phyloP scores from a whole-genome alignment of 1,140 invertebrate species.

The Kradibia gibbosae region DNA sequence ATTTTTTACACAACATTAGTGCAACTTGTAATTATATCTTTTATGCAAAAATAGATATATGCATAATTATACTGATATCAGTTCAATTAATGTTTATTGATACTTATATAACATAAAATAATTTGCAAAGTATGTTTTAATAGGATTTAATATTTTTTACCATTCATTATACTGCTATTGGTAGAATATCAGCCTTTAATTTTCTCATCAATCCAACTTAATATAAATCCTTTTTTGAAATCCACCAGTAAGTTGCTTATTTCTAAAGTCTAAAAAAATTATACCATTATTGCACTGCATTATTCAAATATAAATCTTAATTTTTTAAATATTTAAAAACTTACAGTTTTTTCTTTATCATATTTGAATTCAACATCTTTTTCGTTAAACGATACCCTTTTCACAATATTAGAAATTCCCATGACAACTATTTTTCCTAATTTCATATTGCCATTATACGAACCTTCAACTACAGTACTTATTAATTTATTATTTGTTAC shows the following conservation, averaged over 20 bases:
- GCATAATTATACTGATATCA: too few relatives aligned
- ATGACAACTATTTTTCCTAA: conserved; percentile 64
- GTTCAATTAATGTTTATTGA: too few relatives aligned
- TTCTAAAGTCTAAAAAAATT: conserved; percentile 75
- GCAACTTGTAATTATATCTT: too few relatives aligned
- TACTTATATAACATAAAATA: too few relatives aligned
- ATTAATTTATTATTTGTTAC: conserved; percentile 70
- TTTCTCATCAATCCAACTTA: conserved; percentile 54
- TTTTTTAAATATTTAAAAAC: conserved; percentile 29
- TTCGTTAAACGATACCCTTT: conserved; percentile 58
- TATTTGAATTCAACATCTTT: conserved; percentile 57
- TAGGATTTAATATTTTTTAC: neutral
- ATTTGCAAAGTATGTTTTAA: too few relatives aligned
- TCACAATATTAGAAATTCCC: conserved; percentile 60
- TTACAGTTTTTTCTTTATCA: conserved; percentile 53
- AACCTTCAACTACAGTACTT: conserved; percentile 58
- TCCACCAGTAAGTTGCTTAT: conserved; percentile 74
- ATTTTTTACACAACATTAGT: too few relatives aligned
- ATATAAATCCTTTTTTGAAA: conserved; percentile 63
- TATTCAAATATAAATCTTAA: neutral
- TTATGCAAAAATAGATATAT: too few relatives aligned
- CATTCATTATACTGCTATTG: conserved; percentile 3
- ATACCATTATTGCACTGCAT: conserved; percentile 21
- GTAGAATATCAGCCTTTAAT: too few relatives aligned
- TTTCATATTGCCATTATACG: conserved; percentile 58